Evolutionary conservation across 2,797 vertebrate genomes (phyloP), one percentile per base, ranked within the genome.

Genomic region (Numenius phaeopus): DNA sequence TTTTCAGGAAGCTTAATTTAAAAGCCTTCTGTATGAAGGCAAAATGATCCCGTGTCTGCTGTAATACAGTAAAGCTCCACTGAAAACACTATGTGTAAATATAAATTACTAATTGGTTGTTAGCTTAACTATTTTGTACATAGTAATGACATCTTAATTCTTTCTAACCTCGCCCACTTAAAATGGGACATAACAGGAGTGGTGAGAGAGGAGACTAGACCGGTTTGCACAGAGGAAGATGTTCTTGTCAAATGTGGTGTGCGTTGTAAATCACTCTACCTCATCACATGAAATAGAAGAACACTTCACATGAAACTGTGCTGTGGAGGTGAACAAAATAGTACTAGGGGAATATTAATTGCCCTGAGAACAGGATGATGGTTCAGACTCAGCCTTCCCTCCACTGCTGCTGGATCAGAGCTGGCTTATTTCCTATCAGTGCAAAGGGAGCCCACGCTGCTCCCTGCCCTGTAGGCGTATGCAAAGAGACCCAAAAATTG

Each of bases 1-100:
- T 86, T 93, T 90, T 88, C 46, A 46, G 85, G 64, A 90, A 91
- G 10, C 7, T 26, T 86, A 39, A 39, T 77, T 88, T 78, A 57
- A 78, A 94, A 75, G 59, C 32, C 10, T 58, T 87, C 18, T 5
- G 0, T 75, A 64, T 15, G 27, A 61, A 46, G 29, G 30, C 54
- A 30, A 50, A 75, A 40, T 42, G 16, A 61, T 93, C 52, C 37
- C 49, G 18, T 83, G 27, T 52, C 57, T 89, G 8, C 72, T 92
- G 29, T 7, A 78, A 30, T 23, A 39, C 47, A 59, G 4, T 34
- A 76, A 62, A 88, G 23, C 42, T 91, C 21, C 7, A 10, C 37
- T 86, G 66, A 58, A 86, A 89, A 52, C 12, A 15, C n/a, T 88
- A 1, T 39, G 39, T 59, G 49, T 84, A 80, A 85, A 55, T 44